These are phyloP conservation scores for Ochotona princeps DNA, from an alignment of 2,113 vertebrate species.

Conservation along the genomic window DNA sequence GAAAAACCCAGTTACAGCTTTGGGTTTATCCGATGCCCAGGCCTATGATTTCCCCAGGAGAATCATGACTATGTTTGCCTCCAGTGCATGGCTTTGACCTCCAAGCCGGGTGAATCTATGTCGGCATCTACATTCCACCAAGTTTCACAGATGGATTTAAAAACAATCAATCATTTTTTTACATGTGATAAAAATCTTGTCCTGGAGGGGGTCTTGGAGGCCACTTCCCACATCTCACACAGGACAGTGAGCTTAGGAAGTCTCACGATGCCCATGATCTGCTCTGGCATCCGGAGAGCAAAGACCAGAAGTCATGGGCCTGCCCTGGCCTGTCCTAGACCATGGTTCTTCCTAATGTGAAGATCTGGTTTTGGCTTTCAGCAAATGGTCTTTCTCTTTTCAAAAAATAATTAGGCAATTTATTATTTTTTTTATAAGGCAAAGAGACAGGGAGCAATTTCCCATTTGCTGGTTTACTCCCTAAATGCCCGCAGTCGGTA, in stretches of 20 bases:
- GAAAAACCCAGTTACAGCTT: not conserved
- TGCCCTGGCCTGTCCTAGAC: accelerated
- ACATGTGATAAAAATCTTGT: not conserved
- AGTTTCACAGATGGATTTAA: not conserved
- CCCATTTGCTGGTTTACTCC: no score
- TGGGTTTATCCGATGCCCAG: not conserved
- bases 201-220: not conserved
- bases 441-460: no score
- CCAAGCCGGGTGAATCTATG: not conserved
- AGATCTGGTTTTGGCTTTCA: not conserved
- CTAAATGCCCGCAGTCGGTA: no score
- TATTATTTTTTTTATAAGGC: no score
- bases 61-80: not conserved
- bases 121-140: not conserved
- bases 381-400: not conserved
- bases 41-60: not conserved
- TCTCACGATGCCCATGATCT: not conserved
- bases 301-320: not conserved
- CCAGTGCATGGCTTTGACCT: not conserved
- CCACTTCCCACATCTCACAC: not conserved
- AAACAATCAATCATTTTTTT: no score
- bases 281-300: not conserved
- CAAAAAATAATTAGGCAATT: no score
- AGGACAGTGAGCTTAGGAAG: not conserved
- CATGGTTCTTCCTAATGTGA: not conserved